Evolutionary conservation across 2,797 vertebrate genomes (phyloP).

Genomic region (Steatocranus sp.): DNA sequence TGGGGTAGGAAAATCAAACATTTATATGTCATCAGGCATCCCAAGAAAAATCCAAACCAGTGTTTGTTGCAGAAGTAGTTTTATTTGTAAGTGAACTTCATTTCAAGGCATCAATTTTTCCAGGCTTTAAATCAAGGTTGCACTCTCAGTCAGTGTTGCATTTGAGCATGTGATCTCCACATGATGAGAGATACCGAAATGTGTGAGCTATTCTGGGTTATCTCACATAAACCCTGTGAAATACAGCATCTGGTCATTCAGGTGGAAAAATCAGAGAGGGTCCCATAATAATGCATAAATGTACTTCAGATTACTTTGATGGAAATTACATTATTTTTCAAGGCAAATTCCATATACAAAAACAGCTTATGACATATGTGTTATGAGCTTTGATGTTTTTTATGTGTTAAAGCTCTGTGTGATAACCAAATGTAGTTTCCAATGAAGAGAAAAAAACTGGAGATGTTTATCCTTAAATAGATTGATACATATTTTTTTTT

Average conservation of each 20-base stretch:
- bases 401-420: background rate
- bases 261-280: background rate
- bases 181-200: background rate
- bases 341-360: background rate
- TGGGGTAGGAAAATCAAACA: too few relatives aligned
- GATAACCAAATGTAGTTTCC: background rate
- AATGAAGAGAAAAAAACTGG: background rate
- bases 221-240: conserved; percentile 48
- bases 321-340: background rate
- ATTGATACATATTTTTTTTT: background rate
- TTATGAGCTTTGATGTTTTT: background rate
- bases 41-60: background rate
- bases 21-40: background rate
- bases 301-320: background rate
- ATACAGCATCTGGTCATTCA: conserved; percentile 37
- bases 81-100: background rate
- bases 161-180: background rate
- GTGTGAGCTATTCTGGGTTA: conserved; percentile 9
- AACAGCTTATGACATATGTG: background rate
- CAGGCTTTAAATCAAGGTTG: background rate
- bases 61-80: background rate
- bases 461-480: background rate
- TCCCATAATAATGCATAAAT: background rate
- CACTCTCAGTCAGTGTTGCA: background rate
- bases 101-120: background rate